phyloP scores from a whole-genome alignment of 2,113 vertebrate genomes.

The Melanerpes formicivorus region DNA sequence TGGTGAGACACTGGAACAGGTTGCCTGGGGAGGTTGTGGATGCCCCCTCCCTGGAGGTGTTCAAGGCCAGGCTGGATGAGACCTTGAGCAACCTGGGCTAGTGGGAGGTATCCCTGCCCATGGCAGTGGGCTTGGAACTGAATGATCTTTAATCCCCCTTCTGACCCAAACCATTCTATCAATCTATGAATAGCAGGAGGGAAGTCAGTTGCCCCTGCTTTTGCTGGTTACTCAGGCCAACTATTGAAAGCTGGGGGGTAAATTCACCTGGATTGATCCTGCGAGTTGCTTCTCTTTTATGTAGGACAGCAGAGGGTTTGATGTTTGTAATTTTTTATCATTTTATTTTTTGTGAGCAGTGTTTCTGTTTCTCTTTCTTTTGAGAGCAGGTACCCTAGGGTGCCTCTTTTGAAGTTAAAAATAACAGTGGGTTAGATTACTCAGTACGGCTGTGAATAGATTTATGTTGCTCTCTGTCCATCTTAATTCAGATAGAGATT shows the following conservation, averaged over 20 bases:
- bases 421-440: conserved; percentile 36
- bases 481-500: conserved; percentile 39
- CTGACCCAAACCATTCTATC: too few relatives aligned
- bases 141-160: too few relatives aligned
- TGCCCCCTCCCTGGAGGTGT: too few relatives aligned
- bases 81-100: too few relatives aligned
- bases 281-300: not conserved
- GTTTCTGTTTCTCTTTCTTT: conserved; percentile 7
- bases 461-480: not conserved
- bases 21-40: too few relatives aligned
- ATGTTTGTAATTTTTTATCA: not conserved
- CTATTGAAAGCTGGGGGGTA: not conserved
- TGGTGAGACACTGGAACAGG: too few relatives aligned
- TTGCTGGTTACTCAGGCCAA: not conserved
- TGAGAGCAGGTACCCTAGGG: not conserved
- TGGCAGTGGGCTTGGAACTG: too few relatives aligned
- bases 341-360: not conserved
- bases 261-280: not conserved
- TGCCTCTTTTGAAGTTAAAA: conserved; percentile 61
- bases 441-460: conserved; percentile 27
- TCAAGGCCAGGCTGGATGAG: too few relatives aligned
- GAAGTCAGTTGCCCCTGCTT: not conserved
- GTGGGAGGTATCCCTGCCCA: too few relatives aligned
- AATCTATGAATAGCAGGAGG: not conserved
- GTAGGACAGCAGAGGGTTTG: not conserved